Evolutionary conservation across 1,140 invertebrate species (phyloP), one percentile per base, ranked within the genome.

Genomic region (Drosophila chauvacae): DNA sequence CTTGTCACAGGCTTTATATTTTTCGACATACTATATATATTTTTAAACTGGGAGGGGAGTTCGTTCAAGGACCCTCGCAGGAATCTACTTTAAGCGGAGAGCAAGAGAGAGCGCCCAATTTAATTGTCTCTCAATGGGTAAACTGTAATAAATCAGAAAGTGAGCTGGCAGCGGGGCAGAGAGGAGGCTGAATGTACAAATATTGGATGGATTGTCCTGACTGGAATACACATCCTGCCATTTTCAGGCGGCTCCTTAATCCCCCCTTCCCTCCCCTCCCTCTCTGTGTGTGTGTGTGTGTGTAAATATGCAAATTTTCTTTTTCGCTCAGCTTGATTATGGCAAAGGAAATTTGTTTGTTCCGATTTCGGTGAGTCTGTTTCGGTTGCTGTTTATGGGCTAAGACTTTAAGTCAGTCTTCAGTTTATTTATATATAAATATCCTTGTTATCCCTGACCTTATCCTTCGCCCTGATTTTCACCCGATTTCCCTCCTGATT

Each of bases 291-390:
- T 35, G n/a, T 28, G 13, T 26, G n/a, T n/a, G 13, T 60, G 30
- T 44, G 70, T 61, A 86, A 87, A 69, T 88, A 87, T 87, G 83
- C 80, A 87, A 87, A 87, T 87, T 76, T 56, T 83, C 61, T 76
- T 87, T 72, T 64, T 53, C 55, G 33, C 37, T 57, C 37, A 55
- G 55, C 72, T 77, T 77, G 74, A 77, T 77, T 77, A 77, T 77
- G 74, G 63, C 63, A 55, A 59, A 53, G 45, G 63, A 68, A 48
- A 59, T 60, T 72, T 60, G 68, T 59, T 72, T 60, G 45, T 72
- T 73, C 68, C 68, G 70, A 72, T 60, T 72, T 30, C 53, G 7
- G 35, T 56, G 53, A 4, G 18, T 55, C 20, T 55, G 33, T 37
- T 53, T 55, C 51, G 20, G 18, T 55, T 55, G 7, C 33, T 55